phyloP scores from a whole-genome alignment of 2,797 vertebrate genomes.

The Myripristis murdjan region DNA sequence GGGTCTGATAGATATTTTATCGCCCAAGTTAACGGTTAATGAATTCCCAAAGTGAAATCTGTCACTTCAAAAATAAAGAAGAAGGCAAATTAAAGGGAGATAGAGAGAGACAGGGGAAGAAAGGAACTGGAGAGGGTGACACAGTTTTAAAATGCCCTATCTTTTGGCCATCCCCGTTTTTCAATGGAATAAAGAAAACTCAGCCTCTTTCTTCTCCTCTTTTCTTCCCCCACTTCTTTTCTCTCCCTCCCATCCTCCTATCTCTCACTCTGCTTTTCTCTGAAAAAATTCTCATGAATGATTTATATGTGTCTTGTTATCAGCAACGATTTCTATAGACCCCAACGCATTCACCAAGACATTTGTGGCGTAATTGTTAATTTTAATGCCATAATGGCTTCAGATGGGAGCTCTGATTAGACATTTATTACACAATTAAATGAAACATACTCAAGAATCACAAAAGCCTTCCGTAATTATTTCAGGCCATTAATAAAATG shows the following conservation, averaged over 20 bases:
- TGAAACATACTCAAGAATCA: conserved; percentile 99
- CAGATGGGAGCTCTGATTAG: conserved; percentile 99
- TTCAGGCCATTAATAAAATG: conserved; percentile 99
- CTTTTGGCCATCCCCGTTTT: conserved; percentile 95
- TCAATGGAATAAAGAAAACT: conserved; percentile 97
- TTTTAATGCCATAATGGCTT: conserved; percentile 99
- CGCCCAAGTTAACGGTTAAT: conserved; percentile 97
- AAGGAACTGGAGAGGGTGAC: conserved; percentile 87
- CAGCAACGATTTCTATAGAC: conserved; percentile 99
- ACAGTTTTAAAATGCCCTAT: conserved; percentile 93
- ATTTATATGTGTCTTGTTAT: conserved; percentile 99
- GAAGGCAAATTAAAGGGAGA: conserved; percentile 91
- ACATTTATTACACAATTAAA: conserved; percentile 99
- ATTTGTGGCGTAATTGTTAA: conserved; percentile 99
- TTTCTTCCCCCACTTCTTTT: conserved; percentile 80
- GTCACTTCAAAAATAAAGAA: conserved; percentile 92
- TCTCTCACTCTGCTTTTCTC: conserved; percentile 85
- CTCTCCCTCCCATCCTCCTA: conserved; percentile 85
- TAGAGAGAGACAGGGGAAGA: conserved; percentile 81
- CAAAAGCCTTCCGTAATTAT: conserved; percentile 99
- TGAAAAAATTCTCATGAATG: conserved; percentile 98
- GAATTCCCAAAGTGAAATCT: conserved; percentile 98
- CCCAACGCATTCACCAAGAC: conserved; percentile 95
- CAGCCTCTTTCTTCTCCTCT: conserved; percentile 85
- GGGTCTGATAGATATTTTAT: conserved; percentile 94